Base-by-base conservation (phyloP, 2,888 invertebrate genomes). In the Hybos culiciformis region DNA sequence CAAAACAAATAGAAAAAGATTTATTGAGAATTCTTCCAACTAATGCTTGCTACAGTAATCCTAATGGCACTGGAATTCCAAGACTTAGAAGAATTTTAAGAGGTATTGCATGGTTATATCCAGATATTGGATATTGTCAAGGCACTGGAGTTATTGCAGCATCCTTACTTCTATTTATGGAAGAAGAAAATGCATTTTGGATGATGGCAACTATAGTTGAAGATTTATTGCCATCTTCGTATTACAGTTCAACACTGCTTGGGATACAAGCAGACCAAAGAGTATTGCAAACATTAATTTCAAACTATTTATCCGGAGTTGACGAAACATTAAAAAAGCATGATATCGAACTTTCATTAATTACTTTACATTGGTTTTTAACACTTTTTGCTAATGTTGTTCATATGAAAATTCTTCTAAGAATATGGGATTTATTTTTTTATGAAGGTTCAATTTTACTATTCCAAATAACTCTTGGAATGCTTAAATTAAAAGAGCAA, bases 101-200 rank as follows among this genome's bases (percentile, higher is more conserved):
- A 51, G 85, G 92, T 2, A 70, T 98, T 39, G 96, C 59, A 39
- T 65, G 64, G 62, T 55, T 65, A 0, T 64, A 59, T 41, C 64
- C 61, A 0, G 63, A 63, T 44, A 66, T 65, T 41, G 62, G 62
- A 4, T 67, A 66, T 43, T 67, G 64, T 42, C 67, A 67, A 41
- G 67, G 67, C 6, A 67, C 67, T 0, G 67, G 67, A 1, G 65
- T 65, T 69, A 94, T 98, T 61, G 93, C 87, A 21, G 93, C 94
- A 14, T 90, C 88, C 31, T 70, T 98, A 39, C 69, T 98, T 46
- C 70, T 99, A 7, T 77, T 98, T 46, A 77, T 97, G 72, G 96
- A 97, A 66, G 98, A 98, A 70, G 97, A 98, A 68, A 93, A 94
- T 68, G 84, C 91, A 32, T 98, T 98, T 70, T 98, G 98, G 98